Percentiles rank a stretch among this genome's conserved stretches.
These are phyloP conservation scores for Acanthurus tractus DNA, from an alignment of 2,797 vertebrate species.

Conservation along the genomic window DNA sequence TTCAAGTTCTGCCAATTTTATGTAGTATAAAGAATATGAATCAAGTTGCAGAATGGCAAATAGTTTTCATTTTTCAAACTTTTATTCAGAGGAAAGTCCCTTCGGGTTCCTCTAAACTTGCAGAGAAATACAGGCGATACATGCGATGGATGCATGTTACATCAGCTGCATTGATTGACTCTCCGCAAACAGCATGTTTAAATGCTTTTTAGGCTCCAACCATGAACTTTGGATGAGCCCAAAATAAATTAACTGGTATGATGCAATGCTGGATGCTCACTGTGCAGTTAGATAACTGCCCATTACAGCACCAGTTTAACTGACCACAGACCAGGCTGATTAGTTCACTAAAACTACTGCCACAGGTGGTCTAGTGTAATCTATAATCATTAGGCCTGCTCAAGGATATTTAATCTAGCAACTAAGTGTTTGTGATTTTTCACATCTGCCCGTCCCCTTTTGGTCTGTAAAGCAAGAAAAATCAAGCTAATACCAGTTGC, in stretches of 20 bases:
- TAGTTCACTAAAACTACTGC: conserved; percentile 54
- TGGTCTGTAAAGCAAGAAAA: conserved; percentile 41
- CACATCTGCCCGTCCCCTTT: conserved; percentile 56
- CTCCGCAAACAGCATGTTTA: neutral
- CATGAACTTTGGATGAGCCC: neutral
- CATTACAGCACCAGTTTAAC: conserved; percentile 24
- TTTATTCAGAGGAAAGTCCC: neutral
- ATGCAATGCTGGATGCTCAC: conserved; percentile 3
- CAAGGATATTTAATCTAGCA: conserved; percentile 59
- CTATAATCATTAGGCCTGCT: conserved; percentile 66
- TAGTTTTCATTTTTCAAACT: neutral
- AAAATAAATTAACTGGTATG: conserved; percentile 23
- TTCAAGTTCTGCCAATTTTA: neutral
- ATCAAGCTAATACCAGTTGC: conserved; percentile 41
- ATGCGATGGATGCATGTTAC: neutral
- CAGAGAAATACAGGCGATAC: neutral
- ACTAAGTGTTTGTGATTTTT: conserved; percentile 57
- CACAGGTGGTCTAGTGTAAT: conserved; percentile 60
- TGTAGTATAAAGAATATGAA: too few species aligned
- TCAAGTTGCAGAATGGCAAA: too few species aligned
- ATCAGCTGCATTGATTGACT: neutral
- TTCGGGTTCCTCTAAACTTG: too few species aligned
- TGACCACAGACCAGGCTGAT: conserved; percentile 38
- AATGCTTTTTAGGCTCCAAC: neutral
- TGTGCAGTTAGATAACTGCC: conserved; percentile 20